Conservation (phyloP, 2,888 invertebrate species). For the Lithophane semibrunnea region DNA sequence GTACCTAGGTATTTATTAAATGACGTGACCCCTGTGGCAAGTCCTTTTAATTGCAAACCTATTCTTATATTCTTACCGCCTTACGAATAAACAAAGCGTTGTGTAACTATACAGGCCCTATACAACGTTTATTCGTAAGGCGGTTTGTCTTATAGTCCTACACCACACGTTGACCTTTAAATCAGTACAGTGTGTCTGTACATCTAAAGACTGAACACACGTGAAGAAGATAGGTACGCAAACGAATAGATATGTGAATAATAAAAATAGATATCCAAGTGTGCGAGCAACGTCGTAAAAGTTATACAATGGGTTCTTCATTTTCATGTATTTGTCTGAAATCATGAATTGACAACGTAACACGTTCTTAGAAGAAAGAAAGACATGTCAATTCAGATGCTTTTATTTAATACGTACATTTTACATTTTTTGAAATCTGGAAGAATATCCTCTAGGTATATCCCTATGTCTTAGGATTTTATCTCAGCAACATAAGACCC, state of each 20-base stretch:
- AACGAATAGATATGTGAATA: neutral
- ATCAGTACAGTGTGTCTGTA: conserved; percentile 2
- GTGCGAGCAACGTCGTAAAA: conserved; percentile 13
- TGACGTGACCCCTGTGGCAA: neutral
- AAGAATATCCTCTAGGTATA: neutral
- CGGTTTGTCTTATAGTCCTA: neutral
- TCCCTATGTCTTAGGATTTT: neutral
- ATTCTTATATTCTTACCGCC: conserved; percentile 9
- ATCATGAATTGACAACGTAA: conserved; percentile 7
- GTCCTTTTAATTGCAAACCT: neutral
- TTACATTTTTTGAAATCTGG: neutral
- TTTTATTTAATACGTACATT: neutral
- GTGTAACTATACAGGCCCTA: no score
- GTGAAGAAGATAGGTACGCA: neutral
- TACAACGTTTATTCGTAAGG: no score
- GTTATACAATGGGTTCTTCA: conserved; percentile 13
- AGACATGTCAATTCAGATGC: neutral
- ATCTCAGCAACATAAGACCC: neutral
- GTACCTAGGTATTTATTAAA: neutral
- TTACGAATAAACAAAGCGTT: no score
- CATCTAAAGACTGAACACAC: neutral
- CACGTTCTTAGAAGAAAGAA: neutral
- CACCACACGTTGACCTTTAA: conserved; percentile 29
- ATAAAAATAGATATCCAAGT: conserved; percentile 17
- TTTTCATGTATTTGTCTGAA: conserved; percentile 12